Base-by-base conservation (phyloP, 2,113 vertebrate species). In the Narcine bancroftii region DNA sequence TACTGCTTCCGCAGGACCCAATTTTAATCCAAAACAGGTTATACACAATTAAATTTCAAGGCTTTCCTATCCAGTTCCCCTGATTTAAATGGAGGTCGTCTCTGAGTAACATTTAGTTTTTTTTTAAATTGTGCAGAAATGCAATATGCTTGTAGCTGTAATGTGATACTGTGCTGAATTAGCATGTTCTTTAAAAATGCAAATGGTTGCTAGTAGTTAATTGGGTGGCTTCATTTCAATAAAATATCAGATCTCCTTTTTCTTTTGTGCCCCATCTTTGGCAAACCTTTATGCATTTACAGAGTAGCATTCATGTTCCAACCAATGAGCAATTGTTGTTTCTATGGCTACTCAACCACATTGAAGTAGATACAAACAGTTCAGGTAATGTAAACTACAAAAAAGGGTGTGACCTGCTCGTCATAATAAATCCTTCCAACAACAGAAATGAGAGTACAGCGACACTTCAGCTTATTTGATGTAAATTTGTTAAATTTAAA, bases 301-400 rank as follows among this genome's bases (percentile, higher is more conserved):
- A 45, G 4, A 71, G 36, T 91, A 91, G 69, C 39, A 33, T 69
- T 45, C 39, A 91, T 47, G 65, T 66, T 91, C 65, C 65, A 65
- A 69, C 65, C 85, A 33, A 89, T 29, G 9, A 91, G 42, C 87
- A 45, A 2, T 91, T 91, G 87, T 91, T 91, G 87, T 63, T 69
- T 91, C 65, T 45, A 47, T 71, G 87, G 89, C 89, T 69, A 91
- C 89, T 47, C n/a, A 63, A 91, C 66, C 45, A 91, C 42, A 91
- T 26, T 91, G 89, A 91, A 69, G 65, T 47, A 11, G 89, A 91
- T 91, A 69, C 89, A 91, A 91, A 69, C 89, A 91, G 65, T 71
- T 91, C 42, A 26, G 39, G 65, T 91, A 66, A 91, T 47, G 29
- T 91, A 91, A 91, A 91, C 65, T 47, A 33, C 39, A 91, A 42